Base-by-base conservation (phyloP, 2,888 invertebrate species). In the Drosophila merina region DNA sequence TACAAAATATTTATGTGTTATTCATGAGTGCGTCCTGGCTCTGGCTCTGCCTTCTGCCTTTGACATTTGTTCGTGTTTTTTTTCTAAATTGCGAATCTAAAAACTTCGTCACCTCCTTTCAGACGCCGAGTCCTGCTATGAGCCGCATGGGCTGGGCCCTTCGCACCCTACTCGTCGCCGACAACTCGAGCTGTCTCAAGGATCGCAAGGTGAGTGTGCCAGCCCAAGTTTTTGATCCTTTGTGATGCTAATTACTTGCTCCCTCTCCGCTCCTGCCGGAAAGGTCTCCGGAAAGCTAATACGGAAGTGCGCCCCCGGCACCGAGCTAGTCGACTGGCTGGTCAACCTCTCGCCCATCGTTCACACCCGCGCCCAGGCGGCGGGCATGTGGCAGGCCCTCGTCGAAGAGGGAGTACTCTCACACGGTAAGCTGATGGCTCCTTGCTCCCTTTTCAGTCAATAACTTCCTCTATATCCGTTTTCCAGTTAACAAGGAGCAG, bases 331-430 rank as follows among this genome's bases (percentile, higher is more conserved):
- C 48, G 96, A 96, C 90, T 97, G 96, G 96, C 90, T 96, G 71
- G 91, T 95, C 78, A 93, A 93, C 79, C 92, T 95, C 79, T 93
- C 94, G 54, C 92, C 93, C 58, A 92, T 93, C 75, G 94, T 94
- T 10, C 94, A 95, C 83, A 93, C 93, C 30, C 92, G 96, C 70
- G 93, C 94, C 74, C 95, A 95, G 89, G 95, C 96, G 54, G 94
- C 95, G 51, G 96, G 95, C 71, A 96, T 96, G 95, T 96, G 96
- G 96, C 96, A 97, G 90, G 95, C 95, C 0, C 92, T 96, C 57
- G 92, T 96, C 42, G 96, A 96, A 90, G 96, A 96, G 91, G 95
- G 96, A 49, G 94, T 96, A 70, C 93, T 97, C 74, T 93, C 94
- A 55, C 96, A 96, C 90, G 95, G 96, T 96, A 89, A 92, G 93